Conservation (phyloP, 2,888 invertebrate species). For the Stenurella melanura region DNA sequence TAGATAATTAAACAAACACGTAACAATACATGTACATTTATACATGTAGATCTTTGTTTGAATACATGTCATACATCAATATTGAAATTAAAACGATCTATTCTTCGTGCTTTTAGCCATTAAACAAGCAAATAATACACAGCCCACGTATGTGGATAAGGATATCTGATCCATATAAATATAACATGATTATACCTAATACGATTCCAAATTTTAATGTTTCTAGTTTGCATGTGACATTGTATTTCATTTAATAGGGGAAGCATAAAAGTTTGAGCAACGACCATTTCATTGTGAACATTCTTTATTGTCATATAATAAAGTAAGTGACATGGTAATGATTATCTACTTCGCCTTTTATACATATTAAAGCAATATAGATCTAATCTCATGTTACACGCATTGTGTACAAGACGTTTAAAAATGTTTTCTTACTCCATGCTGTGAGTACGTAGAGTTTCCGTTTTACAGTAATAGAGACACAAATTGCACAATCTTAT, state of each 20-base stretch:
- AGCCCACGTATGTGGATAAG: slow-evolving; percentile 13
- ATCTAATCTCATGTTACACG: not conserved
- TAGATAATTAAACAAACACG: too few species aligned
- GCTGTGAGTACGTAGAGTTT: too few species aligned
- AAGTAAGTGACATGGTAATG: slow-evolving; percentile 27
- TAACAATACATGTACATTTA: too few species aligned
- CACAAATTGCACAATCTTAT: too few species aligned
- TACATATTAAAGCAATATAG: not conserved
- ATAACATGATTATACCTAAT: slow-evolving; percentile 41
- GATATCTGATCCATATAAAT: slow-evolving; percentile 43
- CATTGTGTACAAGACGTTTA: not conserved
- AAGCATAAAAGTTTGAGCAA: slow-evolving; percentile 49
- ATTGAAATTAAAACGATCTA: slow-evolving; percentile 1
- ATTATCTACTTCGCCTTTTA: not conserved
- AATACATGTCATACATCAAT: slow-evolving; percentile 2
- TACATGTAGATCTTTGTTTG: not conserved
- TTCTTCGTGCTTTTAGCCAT: slow-evolving; percentile 40
- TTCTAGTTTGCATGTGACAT: slow-evolving; percentile 41
- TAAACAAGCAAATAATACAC: slow-evolving; percentile 39
- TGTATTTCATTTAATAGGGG: slow-evolving; percentile 47
- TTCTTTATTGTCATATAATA: slow-evolving; percentile 30
- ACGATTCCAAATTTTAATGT: slow-evolving; percentile 41
- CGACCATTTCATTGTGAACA: not conserved
- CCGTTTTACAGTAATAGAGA: too few species aligned
- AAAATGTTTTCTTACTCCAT: too few species aligned